phyloP scores from a whole-genome alignment of 2,888 invertebrate genomes.

The Graphium colonna region DNA sequence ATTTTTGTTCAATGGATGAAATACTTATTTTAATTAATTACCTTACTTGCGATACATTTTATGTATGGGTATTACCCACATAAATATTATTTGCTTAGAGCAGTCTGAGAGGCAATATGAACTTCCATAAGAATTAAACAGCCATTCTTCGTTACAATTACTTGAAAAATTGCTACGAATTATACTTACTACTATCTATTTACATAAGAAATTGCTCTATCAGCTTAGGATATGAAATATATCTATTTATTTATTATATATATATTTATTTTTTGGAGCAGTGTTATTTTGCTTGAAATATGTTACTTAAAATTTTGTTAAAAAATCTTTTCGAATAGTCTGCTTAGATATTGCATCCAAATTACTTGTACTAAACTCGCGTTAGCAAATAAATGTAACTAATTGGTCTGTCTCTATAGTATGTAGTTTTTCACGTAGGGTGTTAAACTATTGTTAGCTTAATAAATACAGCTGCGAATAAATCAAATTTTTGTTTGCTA shows the following conservation, averaged over 20 bases:
- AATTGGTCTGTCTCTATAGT: no score
- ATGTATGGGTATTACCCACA: neutral
- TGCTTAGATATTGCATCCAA: no score
- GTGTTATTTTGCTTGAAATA: neutral
- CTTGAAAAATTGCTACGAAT: slow-evolving; percentile 16
- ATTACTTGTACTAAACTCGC: no score
- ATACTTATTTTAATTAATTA: neutral
- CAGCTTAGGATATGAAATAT: slow-evolving; percentile 4
- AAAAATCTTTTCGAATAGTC: no score
- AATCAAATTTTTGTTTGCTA: no score
- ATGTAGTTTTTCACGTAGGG: no score
- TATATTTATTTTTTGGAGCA: no score
- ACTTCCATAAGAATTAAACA: slow-evolving; percentile 6
- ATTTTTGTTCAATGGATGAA: neutral
- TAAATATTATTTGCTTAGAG: neutral
- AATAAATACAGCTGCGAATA: no score
- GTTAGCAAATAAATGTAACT: no score
- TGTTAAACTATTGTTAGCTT: no score
- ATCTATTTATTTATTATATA: no score
- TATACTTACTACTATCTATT: slow-evolving; percentile 4
- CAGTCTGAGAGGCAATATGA: neutral
- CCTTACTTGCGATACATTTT: neutral
- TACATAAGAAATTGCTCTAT: slow-evolving; percentile 12
- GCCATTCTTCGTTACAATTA: slow-evolving; percentile 11
- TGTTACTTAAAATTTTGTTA: no score